phyloP scores from a whole-genome alignment of 2,797 vertebrate genomes.

The Notoglanidium macrostoma region DNA sequence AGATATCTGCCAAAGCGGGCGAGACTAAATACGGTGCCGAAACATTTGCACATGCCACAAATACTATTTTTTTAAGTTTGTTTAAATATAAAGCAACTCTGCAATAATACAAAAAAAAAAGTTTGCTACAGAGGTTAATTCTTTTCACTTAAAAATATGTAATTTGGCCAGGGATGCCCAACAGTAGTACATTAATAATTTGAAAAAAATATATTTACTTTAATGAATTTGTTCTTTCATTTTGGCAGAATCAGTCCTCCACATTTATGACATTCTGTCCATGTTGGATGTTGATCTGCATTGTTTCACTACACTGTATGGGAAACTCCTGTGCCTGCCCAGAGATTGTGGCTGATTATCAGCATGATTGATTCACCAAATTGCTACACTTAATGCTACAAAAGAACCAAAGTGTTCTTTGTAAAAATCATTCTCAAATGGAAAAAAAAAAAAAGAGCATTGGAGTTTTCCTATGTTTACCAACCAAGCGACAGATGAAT shows the following conservation, averaged over 20 bases:
- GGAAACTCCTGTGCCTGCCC: slow-evolving; percentile 63
- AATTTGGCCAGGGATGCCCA: not conserved
- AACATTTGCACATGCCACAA: not conserved
- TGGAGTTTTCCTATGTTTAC: slow-evolving; percentile 61
- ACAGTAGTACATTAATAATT: not conserved
- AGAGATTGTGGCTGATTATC: slow-evolving; percentile 32
- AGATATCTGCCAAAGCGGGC: too few species aligned
- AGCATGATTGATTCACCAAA: not conserved
- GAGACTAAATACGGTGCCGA: not conserved
- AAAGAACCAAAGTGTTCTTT: not conserved
- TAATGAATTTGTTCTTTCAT: not conserved
- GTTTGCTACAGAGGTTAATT: not conserved
- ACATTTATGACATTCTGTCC: slow-evolving; percentile 47
- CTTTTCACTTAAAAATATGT: not conserved
- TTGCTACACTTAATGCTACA: not conserved
- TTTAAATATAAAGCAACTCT: not conserved
- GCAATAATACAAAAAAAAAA: not conserved
- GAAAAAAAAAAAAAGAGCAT: slow-evolving; percentile 37
- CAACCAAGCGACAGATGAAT: slow-evolving; percentile 48
- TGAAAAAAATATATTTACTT: not conserved
- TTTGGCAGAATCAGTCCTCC: slow-evolving; percentile 6
- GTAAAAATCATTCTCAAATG: not conserved
- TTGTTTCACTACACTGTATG: slow-evolving; percentile 52
- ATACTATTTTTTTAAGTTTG: not conserved
- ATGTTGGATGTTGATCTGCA: slow-evolving; percentile 46